These are phyloP conservation scores for Chloebia gouldiae DNA, from an alignment of 2,113 vertebrate genomes.

Conservation along the genomic window DNA sequence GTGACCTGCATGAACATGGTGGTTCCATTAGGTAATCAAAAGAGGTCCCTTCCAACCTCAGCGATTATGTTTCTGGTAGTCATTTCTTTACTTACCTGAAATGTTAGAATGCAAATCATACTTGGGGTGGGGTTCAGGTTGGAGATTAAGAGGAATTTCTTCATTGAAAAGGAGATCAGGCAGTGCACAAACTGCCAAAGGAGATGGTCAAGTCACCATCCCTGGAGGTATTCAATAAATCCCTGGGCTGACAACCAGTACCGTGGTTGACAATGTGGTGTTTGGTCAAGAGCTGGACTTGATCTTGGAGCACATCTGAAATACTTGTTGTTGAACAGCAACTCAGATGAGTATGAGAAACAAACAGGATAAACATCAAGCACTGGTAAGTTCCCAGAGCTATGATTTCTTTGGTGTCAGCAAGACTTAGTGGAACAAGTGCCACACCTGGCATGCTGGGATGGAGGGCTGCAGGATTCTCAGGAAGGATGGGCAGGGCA, in stretches of 20 bases:
- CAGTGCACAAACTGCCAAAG: background rate
- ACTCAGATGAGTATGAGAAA: too few species aligned
- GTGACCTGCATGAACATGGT: background rate
- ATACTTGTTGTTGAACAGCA: too few species aligned
- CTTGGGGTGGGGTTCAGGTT: fast-evolving
- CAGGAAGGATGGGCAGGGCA: background rate
- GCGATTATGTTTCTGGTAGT: background rate
- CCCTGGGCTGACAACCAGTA: background rate
- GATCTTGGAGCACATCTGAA: background rate
- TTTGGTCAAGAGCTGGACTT: background rate
- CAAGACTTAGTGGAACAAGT: background rate
- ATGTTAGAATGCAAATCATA: background rate
- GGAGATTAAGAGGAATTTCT: background rate
- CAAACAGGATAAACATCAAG: background rate
- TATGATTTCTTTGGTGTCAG: background rate
- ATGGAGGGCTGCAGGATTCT: background rate
- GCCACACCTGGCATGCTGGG: background rate
- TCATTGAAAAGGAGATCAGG: background rate
- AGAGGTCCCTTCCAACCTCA: background rate
- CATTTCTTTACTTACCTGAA: background rate
- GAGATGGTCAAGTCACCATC: background rate
- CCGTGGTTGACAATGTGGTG: background rate
- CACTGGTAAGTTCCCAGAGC: background rate
- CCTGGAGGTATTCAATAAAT: background rate
- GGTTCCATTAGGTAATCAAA: background rate